These are phyloP conservation scores for Paedocypris micromegethes DNA, from an alignment of 2,797 vertebrate genomes.

Conservation along the genomic window DNA sequence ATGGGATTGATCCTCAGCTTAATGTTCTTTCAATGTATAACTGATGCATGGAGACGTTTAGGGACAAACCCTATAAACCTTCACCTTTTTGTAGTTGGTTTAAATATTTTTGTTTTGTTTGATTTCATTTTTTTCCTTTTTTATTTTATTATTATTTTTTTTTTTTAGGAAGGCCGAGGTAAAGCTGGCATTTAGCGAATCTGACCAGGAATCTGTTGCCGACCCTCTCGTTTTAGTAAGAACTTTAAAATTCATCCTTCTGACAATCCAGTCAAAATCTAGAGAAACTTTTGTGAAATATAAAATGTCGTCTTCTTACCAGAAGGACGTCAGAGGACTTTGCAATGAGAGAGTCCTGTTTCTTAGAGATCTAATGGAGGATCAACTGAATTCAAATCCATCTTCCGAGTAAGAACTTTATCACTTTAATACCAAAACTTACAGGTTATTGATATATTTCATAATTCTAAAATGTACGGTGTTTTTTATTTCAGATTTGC, in stretches of 20 bases:
- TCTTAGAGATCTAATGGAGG: conserved; percentile 68
- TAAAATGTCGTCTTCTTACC: conserved; percentile 2
- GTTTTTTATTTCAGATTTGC: conserved; percentile 52
- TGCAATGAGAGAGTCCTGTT: conserved; percentile 68
- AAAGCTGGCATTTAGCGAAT: conserved; percentile 60
- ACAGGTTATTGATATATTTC: not conserved
- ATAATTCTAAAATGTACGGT: too few relatives aligned
- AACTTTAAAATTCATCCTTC: too few relatives aligned
- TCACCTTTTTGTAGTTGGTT: too few relatives aligned
- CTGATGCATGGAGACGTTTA: too few relatives aligned
- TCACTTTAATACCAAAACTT: not conserved
- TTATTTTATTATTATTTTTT: not conserved
- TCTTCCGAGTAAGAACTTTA: conserved; percentile 55
- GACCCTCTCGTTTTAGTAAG: conserved; percentile 71
- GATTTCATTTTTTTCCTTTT: not conserved
- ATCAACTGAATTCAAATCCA: conserved; percentile 51
- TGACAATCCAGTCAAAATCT: not conserved
- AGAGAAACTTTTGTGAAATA: not conserved
- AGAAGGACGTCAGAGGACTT: conserved; percentile 68
- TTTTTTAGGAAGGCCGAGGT: conserved; percentile 65
- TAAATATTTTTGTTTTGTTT: too few relatives aligned
- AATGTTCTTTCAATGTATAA: too few relatives aligned
- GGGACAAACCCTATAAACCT: too few relatives aligned
- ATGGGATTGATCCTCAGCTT: too few relatives aligned
- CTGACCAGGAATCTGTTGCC: conserved; percentile 40